Conservation (phyloP, 1,140 invertebrate genomes). For the Artemia franciscana region DNA sequence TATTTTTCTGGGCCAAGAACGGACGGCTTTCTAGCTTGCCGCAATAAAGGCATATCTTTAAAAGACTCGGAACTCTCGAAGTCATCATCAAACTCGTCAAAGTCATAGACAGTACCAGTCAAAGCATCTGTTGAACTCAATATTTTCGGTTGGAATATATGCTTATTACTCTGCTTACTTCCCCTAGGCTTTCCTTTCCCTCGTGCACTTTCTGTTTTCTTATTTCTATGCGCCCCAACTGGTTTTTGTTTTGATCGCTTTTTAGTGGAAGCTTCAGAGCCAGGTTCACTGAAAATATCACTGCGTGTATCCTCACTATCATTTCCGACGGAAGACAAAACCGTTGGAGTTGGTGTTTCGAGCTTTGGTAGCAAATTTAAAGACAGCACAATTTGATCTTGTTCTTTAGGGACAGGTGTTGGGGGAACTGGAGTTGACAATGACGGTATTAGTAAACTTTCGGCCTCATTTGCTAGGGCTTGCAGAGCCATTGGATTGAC, state of each 20-base stretch:
- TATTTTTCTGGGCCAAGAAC: neutral
- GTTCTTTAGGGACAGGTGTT: neutral
- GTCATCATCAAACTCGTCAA: constrained; percentile 46
- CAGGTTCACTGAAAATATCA: neutral
- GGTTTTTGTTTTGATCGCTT: neutral
- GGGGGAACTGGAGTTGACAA: neutral
- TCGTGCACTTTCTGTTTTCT: neutral
- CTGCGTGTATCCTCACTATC: neutral
- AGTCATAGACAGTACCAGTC: constrained; percentile 60
- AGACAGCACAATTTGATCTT: neutral
- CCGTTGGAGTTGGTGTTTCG: neutral
- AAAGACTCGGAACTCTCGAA: constrained; percentile 27
- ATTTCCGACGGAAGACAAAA: neutral
- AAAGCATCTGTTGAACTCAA: constrained; percentile 20
- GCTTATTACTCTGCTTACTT: neutral
- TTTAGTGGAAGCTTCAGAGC: neutral
- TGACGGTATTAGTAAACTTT: neutral
- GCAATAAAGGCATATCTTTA: constrained; percentile 7
- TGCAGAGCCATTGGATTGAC: neutral
- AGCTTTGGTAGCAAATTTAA: neutral
- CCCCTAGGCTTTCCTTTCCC: neutral
- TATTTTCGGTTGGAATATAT: neutral
- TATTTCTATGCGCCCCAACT: neutral
- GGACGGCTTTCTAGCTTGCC: neutral
- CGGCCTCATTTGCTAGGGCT: neutral